A percentile compares a stretch with the other conserved stretches of the same genome.
These are phyloP conservation scores for Chrysemys picta DNA, from an alignment of 2,113 vertebrate genomes.

Conservation along the genomic window DNA sequence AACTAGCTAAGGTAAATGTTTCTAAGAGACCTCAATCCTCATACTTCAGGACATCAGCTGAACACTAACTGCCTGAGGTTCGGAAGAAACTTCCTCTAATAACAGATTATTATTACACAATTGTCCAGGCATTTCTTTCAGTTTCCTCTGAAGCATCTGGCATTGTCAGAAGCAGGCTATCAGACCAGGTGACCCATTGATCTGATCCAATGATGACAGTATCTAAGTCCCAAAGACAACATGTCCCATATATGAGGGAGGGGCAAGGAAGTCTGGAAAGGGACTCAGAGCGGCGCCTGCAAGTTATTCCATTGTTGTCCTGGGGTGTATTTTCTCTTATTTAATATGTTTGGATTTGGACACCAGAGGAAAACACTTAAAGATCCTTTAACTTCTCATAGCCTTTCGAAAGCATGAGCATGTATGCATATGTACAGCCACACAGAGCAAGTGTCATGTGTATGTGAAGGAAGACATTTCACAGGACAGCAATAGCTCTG, in stretches of 20 bases:
- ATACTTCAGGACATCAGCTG: not conserved
- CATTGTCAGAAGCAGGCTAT: not conserved
- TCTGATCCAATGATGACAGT: not conserved
- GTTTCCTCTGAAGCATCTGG: not conserved
- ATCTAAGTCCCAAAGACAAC: not conserved
- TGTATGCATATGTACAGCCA: not conserved
- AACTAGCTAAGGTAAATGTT: not conserved
- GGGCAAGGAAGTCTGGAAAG: not conserved
- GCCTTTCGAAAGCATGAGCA: not conserved
- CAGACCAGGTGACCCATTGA: not conserved
- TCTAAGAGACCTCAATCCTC: not conserved
- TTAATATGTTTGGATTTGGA: not conserved
- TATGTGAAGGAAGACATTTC: not conserved
- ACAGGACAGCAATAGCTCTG: not conserved
- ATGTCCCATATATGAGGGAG: not conserved
- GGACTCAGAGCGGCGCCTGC: not conserved
- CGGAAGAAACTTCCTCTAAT: not conserved
- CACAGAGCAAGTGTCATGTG: accelerated
- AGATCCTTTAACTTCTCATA: not conserved
- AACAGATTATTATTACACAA: not conserved
- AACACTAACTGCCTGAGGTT: not conserved
- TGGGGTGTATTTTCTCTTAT: not conserved
- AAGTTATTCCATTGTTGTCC: not conserved
- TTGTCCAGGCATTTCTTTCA: not conserved
- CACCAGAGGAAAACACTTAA: not conserved